Conservation (phyloP, 2,888 invertebrate species). For the Abrostola triplasia region DNA sequence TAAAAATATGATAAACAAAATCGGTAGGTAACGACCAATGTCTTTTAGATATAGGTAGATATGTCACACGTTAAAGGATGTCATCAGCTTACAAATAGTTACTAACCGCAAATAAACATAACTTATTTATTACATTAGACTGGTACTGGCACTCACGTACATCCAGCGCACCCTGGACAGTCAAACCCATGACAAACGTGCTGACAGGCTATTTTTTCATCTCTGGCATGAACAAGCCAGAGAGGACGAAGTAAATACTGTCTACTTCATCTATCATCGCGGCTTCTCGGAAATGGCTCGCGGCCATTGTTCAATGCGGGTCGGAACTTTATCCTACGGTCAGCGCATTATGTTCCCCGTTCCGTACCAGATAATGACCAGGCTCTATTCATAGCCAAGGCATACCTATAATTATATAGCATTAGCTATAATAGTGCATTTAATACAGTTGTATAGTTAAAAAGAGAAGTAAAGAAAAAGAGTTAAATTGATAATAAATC, state of each 20-base stretch:
- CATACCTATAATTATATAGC: slow-evolving; percentile 44
- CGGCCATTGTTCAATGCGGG: slow-evolving; percentile 26
- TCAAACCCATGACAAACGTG: too few relatives aligned
- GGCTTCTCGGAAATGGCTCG: slow-evolving; percentile 17
- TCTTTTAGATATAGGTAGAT: too few relatives aligned
- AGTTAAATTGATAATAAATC: neutral
- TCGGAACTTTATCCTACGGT: slow-evolving; percentile 39
- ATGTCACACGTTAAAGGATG: too few relatives aligned
- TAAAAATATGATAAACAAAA: too few relatives aligned
- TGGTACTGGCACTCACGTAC: too few relatives aligned
- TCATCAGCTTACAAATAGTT: too few relatives aligned
- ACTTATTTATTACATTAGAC: too few relatives aligned
- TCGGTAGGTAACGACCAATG: too few relatives aligned
- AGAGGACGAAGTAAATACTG: slow-evolving; percentile 20
- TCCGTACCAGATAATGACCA: slow-evolving; percentile 46
- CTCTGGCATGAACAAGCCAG: neutral
- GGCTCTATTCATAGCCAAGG: slow-evolving; percentile 49
- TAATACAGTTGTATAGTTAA: slow-evolving; percentile 6
- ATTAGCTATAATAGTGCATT: slow-evolving; percentile 42
- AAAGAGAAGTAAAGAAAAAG: neutral
- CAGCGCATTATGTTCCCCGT: slow-evolving; percentile 40
- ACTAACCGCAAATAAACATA: too few relatives aligned
- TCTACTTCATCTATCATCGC: slow-evolving; percentile 17
- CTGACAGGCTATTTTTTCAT: neutral
- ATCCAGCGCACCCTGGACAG: too few relatives aligned